Percentiles rank a stretch among this genome's conserved stretches.
Evolutionary conservation across 2,888 invertebrate species (phyloP).

Genomic region (Trichopria drosophilae): DNA sequence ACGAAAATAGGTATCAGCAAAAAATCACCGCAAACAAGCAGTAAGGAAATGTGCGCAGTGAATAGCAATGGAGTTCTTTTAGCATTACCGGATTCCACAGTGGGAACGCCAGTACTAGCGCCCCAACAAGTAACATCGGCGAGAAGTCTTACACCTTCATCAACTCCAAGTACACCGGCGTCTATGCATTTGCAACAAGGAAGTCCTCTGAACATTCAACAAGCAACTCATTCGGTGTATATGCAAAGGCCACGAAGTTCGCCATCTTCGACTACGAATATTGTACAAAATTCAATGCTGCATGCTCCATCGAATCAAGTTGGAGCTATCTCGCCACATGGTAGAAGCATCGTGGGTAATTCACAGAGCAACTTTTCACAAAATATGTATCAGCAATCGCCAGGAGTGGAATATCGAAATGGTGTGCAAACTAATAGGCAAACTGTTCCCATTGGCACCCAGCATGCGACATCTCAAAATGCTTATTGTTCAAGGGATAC

Average conservation of each 20-base stretch:
- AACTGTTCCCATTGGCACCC: constrained; percentile 39
- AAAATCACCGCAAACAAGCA: constrained; percentile 62
- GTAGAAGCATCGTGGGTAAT: constrained; percentile 41
- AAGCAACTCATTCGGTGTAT: constrained; percentile 60
- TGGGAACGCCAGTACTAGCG: constrained; percentile 51
- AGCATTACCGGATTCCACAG: constrained; percentile 63
- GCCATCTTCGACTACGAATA: constrained; percentile 67
- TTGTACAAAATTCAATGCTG: constrained; percentile 60
- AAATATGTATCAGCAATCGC: constrained; percentile 49
- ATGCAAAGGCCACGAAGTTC: constrained; percentile 68
- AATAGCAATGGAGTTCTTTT: constrained; percentile 54
- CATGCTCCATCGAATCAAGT: constrained; percentile 58
- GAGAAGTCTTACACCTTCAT: constrained; percentile 67
- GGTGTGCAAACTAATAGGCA: constrained; percentile 46
- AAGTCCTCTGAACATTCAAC: constrained; percentile 64
- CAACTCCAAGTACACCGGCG: constrained; percentile 67
- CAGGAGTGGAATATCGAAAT: constrained; percentile 51
- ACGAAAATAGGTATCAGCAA: constrained; percentile 59
- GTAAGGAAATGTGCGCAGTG: constrained; percentile 52
- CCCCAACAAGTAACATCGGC: constrained; percentile 63
- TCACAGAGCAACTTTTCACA: constrained; percentile 50
- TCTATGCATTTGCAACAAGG: constrained; percentile 64
- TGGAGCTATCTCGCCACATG: constrained; percentile 48
- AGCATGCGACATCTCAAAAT: constrained; percentile 46
- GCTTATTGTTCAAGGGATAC: constrained; percentile 50